Base-by-base conservation (phyloP, 2,113 vertebrate species). In the Tapirus terrestris region DNA sequence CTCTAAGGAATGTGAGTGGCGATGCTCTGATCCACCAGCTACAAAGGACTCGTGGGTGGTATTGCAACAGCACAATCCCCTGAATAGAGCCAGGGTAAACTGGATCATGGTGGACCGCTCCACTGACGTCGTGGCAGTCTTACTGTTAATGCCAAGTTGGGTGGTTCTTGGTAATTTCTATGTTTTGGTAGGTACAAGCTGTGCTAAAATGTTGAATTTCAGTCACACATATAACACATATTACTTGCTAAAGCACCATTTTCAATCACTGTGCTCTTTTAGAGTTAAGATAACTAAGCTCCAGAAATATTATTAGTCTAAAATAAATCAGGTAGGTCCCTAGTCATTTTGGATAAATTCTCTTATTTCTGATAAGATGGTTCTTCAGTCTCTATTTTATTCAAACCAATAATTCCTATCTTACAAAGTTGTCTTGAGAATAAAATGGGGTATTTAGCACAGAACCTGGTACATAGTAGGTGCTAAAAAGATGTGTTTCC, bases 341-440 rank as follows among this genome's bases (percentile, higher is more conserved):
- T 79, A 14, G 31, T 48, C 13, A 25, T n/a, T 83, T 92, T 89
- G 53, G 48, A 21, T 63, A 81, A 83, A 20, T 67, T 67, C 53
- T 79, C 36, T 65, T 89, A 20, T 86, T 80, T 86, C 48, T 93
- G 60, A 51, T 85, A 85, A 73, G 48, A 53, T 58, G 45, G 7
- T 89, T 93, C n/a, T 84, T 72, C 31, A 45, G 9, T 8, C 61
- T 56, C 63, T 23, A 2, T 60, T 95, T 53, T 65, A 84, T 43
- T 91, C 58, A 76, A 27, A 68, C 10, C 72, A 86, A 12, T 45
- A 67, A 45, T 43, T 70, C 29, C 27, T 33, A 13, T 72, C 18
- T 65, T 89, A 48, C 25, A 58, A 84, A 79, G 39, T 79, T 75
- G 48, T 68, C 96, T 89, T 82, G 58, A 79, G 63, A 84, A 89